These are phyloP conservation scores for Papilio machaon DNA, from an alignment of 1,140 invertebrate genomes.

Conservation along the genomic window DNA sequence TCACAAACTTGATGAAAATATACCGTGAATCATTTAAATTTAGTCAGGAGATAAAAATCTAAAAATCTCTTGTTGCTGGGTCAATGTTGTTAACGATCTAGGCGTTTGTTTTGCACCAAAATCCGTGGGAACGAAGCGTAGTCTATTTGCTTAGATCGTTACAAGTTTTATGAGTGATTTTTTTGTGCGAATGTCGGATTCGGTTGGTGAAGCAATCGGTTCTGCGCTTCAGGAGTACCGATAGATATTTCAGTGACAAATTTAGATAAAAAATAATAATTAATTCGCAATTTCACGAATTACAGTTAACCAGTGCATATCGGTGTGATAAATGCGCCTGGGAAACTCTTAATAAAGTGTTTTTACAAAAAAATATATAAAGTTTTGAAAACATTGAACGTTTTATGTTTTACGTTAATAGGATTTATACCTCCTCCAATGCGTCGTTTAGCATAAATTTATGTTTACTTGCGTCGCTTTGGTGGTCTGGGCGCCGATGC, in stretches of 20 bases:
- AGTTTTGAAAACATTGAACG: neutral
- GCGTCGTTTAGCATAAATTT: neutral
- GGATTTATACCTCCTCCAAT: neutral
- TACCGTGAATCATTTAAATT: conserved; percentile 5
- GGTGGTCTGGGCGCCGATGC: conserved; percentile 56
- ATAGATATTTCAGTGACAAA: conserved; percentile 41
- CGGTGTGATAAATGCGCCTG: conserved; percentile 42
- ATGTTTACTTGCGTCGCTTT: neutral
- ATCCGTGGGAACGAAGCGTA: conserved; percentile 63
- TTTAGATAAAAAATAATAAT: conserved; percentile 55
- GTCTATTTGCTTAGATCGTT: conserved; percentile 56
- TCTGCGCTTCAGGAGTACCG: conserved; percentile 58
- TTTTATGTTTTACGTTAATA: neutral
- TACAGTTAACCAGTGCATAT: conserved; percentile 65
- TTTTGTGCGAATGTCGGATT: conserved; percentile 60
- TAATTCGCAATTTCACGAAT: conserved; percentile 56
- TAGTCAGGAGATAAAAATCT: conserved; percentile 12
- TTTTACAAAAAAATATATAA: neutral
- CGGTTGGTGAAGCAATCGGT: conserved; percentile 61
- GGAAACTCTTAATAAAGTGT: conserved; percentile 15
- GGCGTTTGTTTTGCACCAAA: conserved; percentile 42
- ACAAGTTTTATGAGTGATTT: conserved; percentile 53
- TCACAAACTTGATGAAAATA: neutral
- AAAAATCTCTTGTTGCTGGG: conserved; percentile 44
- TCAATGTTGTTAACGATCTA: conserved; percentile 15